Base-by-base conservation (phyloP, 2,888 invertebrate genomes). In the Tiphia femorata region DNA sequence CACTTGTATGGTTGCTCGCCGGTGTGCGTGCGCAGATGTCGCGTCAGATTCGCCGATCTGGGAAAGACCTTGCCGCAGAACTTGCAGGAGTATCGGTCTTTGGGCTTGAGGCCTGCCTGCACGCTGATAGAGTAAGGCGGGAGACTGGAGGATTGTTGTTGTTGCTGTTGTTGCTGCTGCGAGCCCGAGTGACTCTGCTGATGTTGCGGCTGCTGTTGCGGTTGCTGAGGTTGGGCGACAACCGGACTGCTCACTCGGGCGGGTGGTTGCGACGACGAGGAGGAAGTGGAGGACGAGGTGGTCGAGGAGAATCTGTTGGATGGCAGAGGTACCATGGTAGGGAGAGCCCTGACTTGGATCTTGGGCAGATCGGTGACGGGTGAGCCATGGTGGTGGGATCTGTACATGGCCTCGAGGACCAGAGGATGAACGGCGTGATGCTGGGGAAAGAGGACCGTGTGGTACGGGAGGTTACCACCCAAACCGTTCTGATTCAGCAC, bases 1-100 rank as follows among this genome's bases (percentile, higher is more conserved):
- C 98, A 98, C 84, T 96, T 96, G 86, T 97, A 97, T 12, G 97
- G 97, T 82, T 97, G 97, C 81, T 98, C 98, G 49, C 98, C 98
- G 3, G 98, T 98, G 84, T 98, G 98, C 23, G 98, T 99, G 70
- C 98, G 88, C 76, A 98, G 87, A 84, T 99, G 98, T 64, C 98
- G 88, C 46, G 98, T 99, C 56, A 98, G 87, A 83, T 99, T 98
- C 7, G 98, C 98, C 50, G 97, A 97, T 47, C 98, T 90, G 0
- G 98, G 98, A 83, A 98, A 99, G 16, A 97, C 92, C 85, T 97
- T 96, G 46, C 97, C 97, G 84, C 98, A 98, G 85, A 96, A 98
- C 79, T 97, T 97, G 86, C 98, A 98, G 40, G 96, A 94, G 85
- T 98, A 98, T 48, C 96, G 88, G 96, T 89, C 84, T 52, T 71